Conservation (phyloP, 2,888 invertebrate genomes). For the Acanthacorydalis orientalis region DNA sequence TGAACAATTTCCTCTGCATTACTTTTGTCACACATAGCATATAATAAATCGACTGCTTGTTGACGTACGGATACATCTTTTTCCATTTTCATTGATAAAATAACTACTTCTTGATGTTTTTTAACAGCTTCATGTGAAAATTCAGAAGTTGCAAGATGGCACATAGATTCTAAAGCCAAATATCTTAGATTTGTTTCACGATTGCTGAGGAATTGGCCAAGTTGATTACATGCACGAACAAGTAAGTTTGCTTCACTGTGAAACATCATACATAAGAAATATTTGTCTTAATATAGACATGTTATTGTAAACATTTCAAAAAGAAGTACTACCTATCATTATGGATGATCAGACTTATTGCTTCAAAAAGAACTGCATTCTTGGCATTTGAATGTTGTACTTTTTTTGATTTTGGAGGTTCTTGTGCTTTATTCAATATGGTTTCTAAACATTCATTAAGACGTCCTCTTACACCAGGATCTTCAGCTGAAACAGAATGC, state of each 20-base stretch:
- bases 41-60: constrained; percentile 92
- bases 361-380: constrained; percentile 98
- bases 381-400: constrained; percentile 99
- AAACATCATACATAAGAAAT: constrained; percentile 9
- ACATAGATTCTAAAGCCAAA: constrained; percentile 97
- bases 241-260: constrained; percentile 82
- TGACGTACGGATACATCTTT: constrained; percentile 96
- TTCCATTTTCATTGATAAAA: constrained; percentile 98
- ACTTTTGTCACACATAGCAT: constrained; percentile 99
- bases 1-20: constrained; percentile 99
- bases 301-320: not conserved
- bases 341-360: constrained; percentile 98
- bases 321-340: constrained; percentile 66
- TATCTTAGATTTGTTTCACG: constrained; percentile 97
- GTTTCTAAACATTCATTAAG: constrained; percentile 96
- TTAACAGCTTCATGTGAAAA: constrained; percentile 99
- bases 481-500: constrained; percentile 47
- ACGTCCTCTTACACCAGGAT: constrained; percentile 90
- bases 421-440: constrained; percentile 96
- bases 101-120: constrained; percentile 98
- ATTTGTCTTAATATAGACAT: constrained; percentile 1
- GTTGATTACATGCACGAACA: constrained; percentile 95
- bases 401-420: constrained; percentile 98
- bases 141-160: constrained; percentile 95
- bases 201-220: constrained; percentile 94